These are phyloP conservation scores for Oreochromis aureus DNA, from an alignment of 2,113 vertebrate genomes.

Conservation along the genomic window DNA sequence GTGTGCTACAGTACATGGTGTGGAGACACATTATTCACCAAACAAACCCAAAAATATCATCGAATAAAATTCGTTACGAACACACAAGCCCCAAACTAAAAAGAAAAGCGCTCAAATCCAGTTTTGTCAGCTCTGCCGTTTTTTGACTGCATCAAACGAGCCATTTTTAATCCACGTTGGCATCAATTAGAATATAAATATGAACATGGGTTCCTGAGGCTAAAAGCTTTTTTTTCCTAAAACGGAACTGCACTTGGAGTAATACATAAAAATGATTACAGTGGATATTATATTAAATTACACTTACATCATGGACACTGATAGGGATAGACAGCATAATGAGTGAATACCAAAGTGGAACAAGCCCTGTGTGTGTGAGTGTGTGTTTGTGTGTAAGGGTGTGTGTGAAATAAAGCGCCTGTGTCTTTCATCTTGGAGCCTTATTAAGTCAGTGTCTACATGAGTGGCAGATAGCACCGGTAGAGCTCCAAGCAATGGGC, in stretches of 20 bases:
- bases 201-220: neutral
- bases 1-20: neutral
- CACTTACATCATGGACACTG: slow-evolving; percentile 14
- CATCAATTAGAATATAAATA: neutral
- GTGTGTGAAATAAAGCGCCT: neutral
- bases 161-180: neutral
- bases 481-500: slow-evolving; percentile 57
- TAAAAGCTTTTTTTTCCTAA: neutral
- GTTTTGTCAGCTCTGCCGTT: neutral
- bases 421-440: slow-evolving; percentile 41
- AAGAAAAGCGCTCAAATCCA: neutral
- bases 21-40: neutral
- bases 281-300: slow-evolving; percentile 18
- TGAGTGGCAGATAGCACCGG: slow-evolving; percentile 59
- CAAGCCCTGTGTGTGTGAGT: neutral
- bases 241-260: neutral
- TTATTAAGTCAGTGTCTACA: slow-evolving; percentile 46
- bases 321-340: slow-evolving; percentile 40
- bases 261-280: slow-evolving; percentile 33
- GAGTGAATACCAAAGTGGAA: slow-evolving; percentile 27
- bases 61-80: neutral
- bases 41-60: neutral
- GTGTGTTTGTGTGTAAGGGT: neutral
- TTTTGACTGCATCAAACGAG: neutral
- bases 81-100: neutral